Evolutionary conservation across 2,113 vertebrate genomes (phyloP).

Genomic region (Nerophis lumbriciformis): DNA sequence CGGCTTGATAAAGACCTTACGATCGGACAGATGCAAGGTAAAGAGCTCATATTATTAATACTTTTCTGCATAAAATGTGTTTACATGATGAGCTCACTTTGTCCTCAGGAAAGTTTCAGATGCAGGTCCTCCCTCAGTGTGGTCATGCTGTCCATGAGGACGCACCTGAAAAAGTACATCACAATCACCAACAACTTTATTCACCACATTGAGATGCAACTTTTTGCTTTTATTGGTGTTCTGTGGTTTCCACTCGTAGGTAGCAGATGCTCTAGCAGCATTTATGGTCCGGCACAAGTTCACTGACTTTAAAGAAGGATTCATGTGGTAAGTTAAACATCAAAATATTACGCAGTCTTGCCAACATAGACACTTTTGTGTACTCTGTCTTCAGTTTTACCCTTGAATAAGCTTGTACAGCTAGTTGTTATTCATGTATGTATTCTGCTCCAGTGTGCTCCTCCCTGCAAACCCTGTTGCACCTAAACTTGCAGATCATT

Average conservation of each 20-base stretch:
- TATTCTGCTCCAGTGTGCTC: too few species aligned
- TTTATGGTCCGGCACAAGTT: constrained; percentile 97
- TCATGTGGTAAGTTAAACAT: constrained; percentile 81
- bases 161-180: constrained; percentile 89
- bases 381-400: too few species aligned
- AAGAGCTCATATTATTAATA: constrained; percentile 6
- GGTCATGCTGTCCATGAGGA: constrained; percentile 98
- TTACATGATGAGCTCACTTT: not conserved
- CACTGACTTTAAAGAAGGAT: constrained; percentile 91
- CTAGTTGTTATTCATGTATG: too few species aligned
- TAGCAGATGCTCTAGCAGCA: constrained; percentile 91
- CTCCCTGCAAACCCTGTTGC: too few species aligned
- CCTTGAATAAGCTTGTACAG: too few species aligned
- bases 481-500: too few species aligned
- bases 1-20: constrained; percentile 98
- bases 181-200: not conserved
- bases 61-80: not conserved
- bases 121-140: constrained; percentile 97
- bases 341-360: too few species aligned
- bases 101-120: constrained; percentile 95
- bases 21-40: constrained; percentile 99
- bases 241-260: constrained; percentile 61
- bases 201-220: not conserved
- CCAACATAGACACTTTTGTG: too few species aligned
- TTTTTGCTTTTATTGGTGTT: not conserved